These are phyloP conservation scores for Phortica okadai DNA, from an alignment of 2,888 invertebrate species.

Conservation along the genomic window DNA sequence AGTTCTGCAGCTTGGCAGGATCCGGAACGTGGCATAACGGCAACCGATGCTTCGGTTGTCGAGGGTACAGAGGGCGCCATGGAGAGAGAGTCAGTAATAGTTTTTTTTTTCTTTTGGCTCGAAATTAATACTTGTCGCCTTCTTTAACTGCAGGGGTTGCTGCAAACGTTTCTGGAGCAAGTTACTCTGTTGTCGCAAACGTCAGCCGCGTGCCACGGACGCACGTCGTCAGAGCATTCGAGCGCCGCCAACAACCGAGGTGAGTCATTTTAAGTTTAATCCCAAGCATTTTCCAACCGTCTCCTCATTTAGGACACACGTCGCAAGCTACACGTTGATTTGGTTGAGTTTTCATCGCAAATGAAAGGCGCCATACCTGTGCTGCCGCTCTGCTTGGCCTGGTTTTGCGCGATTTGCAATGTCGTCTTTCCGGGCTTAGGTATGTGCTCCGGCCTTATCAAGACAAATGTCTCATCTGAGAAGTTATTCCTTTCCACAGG, in stretches of 20 bases:
- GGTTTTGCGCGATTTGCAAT: slow-evolving; percentile 91
- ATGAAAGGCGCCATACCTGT: slow-evolving; percentile 96
- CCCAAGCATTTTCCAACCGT: slow-evolving; percentile 48
- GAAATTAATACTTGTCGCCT: neutral
- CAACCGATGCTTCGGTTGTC: slow-evolving; percentile 77
- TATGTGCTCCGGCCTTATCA: slow-evolving; percentile 67
- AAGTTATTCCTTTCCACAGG: slow-evolving; percentile 79
- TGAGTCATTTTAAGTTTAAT: slow-evolving; percentile 33
- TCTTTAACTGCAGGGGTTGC: slow-evolving; percentile 65
- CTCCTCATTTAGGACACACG: slow-evolving; percentile 80
- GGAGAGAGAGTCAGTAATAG: slow-evolving; percentile 48
- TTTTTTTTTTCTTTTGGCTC: neutral
- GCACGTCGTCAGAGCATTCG: slow-evolving; percentile 80
- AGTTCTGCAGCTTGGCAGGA: slow-evolving; percentile 73
- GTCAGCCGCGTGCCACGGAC: slow-evolving; percentile 65
- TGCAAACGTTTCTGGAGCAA: slow-evolving; percentile 72
- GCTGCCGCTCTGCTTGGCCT: slow-evolving; percentile 89
- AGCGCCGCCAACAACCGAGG: slow-evolving; percentile 78
- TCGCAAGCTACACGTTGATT: slow-evolving; percentile 85
- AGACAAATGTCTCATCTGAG: neutral
- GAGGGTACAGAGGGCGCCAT: slow-evolving; percentile 77
- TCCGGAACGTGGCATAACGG: slow-evolving; percentile 65
- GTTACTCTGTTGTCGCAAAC: slow-evolving; percentile 77
- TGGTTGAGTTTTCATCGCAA: slow-evolving; percentile 89
- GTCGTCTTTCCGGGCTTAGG: slow-evolving; percentile 87